Conservation (phyloP, 1,140 invertebrate species). For the Drosophila bocqueti region DNA sequence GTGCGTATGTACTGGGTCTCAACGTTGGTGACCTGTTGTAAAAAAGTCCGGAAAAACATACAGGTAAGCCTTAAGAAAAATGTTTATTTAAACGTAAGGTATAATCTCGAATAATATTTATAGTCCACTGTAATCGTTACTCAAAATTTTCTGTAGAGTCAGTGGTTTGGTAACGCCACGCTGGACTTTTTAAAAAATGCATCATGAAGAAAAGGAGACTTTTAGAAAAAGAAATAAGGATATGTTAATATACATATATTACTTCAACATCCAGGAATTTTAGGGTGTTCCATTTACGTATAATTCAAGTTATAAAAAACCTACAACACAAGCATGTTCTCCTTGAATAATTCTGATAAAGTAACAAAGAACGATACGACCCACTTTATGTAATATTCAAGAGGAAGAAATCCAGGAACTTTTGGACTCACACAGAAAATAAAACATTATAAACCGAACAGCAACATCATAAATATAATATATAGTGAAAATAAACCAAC, state of each 20-base stretch:
- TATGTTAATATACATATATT: background rate
- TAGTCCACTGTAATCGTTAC: too few relatives aligned
- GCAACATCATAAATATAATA: too few relatives aligned
- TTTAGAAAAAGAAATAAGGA: background rate
- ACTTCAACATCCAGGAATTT: background rate
- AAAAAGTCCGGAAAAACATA: background rate
- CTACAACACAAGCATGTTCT: background rate
- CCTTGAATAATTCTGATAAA: background rate
- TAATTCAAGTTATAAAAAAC: background rate
- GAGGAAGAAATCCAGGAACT: background rate
- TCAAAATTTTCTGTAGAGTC: too few relatives aligned
- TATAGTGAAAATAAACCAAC: background rate
- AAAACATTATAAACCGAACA: background rate
- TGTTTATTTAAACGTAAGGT: background rate
- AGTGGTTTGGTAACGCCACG: too few relatives aligned
- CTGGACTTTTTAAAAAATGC: background rate
- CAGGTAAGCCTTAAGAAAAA: background rate
- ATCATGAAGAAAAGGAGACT: too few relatives aligned
- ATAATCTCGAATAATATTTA: background rate
- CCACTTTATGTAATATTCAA: background rate
- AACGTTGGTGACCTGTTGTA: constrained; percentile 60
- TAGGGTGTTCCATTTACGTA: background rate
- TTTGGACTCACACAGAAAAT: background rate
- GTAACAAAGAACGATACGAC: background rate
- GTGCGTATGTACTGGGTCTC: constrained; percentile 80